A percentile compares a stretch with the other conserved stretches of the same genome.
phyloP scores from a whole-genome alignment of 2,113 vertebrate species.

The Atrichornis clamosus region DNA sequence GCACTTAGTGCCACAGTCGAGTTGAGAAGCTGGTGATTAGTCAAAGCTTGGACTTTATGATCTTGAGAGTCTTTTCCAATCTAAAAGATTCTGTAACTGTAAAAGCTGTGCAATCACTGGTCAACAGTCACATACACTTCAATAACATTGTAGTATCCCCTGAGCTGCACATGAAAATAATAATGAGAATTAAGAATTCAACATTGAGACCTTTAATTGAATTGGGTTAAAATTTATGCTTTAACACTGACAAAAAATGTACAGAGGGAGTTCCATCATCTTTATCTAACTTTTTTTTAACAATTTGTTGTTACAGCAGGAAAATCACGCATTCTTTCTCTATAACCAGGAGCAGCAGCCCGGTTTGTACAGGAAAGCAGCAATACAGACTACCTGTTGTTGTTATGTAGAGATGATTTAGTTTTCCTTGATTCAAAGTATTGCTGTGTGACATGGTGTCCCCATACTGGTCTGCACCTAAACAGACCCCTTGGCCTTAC shows the following conservation, averaged over 20 bases:
- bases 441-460: neutral
- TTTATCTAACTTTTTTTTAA: neutral
- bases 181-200: neutral
- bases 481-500: neutral
- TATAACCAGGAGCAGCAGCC: neutral
- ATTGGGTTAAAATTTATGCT: neutral
- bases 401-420: neutral
- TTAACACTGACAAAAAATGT: neutral
- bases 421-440: neutral
- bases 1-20: neutral
- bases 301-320: neutral
- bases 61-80: neutral
- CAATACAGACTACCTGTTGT: neutral
- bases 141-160: neutral
- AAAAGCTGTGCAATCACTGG: neutral
- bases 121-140: rapidly evolving
- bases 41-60: neutral
- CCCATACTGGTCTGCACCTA: neutral
- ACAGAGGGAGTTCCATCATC: neutral
- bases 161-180: neutral
- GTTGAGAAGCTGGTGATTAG: neutral
- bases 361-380: neutral
- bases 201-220: neutral
- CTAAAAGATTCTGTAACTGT: neutral
- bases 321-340: neutral